A percentile compares a stretch with the other conserved stretches of the same genome.
These are phyloP conservation scores for Bombus haemorrhoidalis DNA, from an alignment of 1,140 invertebrate genomes.

Conservation along the genomic window DNA sequence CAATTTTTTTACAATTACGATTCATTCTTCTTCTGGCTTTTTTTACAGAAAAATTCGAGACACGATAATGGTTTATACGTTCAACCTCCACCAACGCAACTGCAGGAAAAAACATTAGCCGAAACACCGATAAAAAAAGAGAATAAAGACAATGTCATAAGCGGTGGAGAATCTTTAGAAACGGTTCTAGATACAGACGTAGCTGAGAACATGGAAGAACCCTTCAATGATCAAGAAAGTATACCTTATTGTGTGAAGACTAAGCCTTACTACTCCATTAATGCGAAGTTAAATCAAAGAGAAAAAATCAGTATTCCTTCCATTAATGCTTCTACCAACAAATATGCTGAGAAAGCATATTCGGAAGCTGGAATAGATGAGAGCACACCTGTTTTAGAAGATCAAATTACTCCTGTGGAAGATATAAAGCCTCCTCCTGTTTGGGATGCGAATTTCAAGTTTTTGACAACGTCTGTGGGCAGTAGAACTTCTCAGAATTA, in stretches of 20 bases:
- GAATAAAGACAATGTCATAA: slow-evolving; percentile 58
- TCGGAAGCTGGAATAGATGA: slow-evolving; percentile 60
- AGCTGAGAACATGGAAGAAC: slow-evolving; percentile 68
- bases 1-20: background rate
- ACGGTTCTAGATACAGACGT: slow-evolving; percentile 45
- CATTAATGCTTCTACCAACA: slow-evolving; percentile 52
- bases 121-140: slow-evolving; percentile 70
- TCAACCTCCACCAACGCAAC: slow-evolving; percentile 61
- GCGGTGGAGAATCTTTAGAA: slow-evolving; percentile 60
- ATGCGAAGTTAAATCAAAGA: slow-evolving; percentile 78
- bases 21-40: background rate
- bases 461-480: slow-evolving; percentile 64
- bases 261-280: slow-evolving; percentile 81
- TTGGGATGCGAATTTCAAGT: slow-evolving; percentile 77
- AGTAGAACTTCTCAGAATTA: slow-evolving; percentile 72
- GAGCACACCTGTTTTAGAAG: slow-evolving; percentile 51
- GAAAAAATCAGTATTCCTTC: slow-evolving; percentile 71
- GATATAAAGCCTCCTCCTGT: slow-evolving; percentile 72
- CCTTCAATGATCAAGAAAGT: slow-evolving; percentile 72
- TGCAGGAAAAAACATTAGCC: slow-evolving; percentile 66
- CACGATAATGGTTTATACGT: slow-evolving; percentile 76
- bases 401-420: slow-evolving; percentile 66
- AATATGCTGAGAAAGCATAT: slow-evolving; percentile 60
- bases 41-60: slow-evolving; percentile 77
- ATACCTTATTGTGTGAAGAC: slow-evolving; percentile 80